These are phyloP conservation scores for Cephonodes hylas DNA, from an alignment of 2,888 invertebrate species.

Conservation along the genomic window DNA sequence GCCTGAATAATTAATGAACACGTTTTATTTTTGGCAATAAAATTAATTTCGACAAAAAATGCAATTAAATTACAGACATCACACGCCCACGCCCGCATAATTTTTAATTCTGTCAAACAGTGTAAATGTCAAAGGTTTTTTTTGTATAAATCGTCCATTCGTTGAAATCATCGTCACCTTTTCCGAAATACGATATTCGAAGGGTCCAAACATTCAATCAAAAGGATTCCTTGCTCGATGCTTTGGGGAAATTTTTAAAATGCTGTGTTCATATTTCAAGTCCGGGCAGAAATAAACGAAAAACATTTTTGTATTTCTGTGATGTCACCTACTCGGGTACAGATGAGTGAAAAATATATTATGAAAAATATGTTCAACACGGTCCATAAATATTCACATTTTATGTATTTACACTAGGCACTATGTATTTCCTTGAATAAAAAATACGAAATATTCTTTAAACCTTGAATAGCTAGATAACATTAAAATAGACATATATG, in stretches of 20 bases:
- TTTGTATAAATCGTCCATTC: not conserved
- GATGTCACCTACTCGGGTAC: not conserved
- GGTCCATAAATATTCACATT: not conserved
- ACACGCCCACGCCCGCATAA: conserved; percentile 2
- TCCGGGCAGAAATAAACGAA: not conserved
- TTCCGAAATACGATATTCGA: conserved; percentile 1
- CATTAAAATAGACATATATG: no score
- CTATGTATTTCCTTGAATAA: no score
- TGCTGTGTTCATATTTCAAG: not conserved
- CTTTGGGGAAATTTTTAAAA: not conserved
- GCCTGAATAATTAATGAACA: not conserved
- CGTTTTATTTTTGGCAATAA: not conserved
- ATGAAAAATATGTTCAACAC: not conserved
- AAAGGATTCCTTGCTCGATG: not conserved
- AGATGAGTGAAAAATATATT: not conserved
- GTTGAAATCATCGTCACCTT: not conserved
- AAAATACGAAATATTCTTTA: no score
- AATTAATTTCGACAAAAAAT: conserved; percentile 6
- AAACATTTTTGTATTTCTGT: not conserved
- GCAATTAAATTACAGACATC: not conserved
- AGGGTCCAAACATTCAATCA: not conserved
- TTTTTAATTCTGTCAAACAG: not conserved
- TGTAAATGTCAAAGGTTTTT: not conserved
- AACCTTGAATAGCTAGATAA: no score
- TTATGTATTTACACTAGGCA: no score